Evolutionary conservation across 92 coral and sea anemone genomes (phyloP).

Genomic region (Porites divaricata): DNA sequence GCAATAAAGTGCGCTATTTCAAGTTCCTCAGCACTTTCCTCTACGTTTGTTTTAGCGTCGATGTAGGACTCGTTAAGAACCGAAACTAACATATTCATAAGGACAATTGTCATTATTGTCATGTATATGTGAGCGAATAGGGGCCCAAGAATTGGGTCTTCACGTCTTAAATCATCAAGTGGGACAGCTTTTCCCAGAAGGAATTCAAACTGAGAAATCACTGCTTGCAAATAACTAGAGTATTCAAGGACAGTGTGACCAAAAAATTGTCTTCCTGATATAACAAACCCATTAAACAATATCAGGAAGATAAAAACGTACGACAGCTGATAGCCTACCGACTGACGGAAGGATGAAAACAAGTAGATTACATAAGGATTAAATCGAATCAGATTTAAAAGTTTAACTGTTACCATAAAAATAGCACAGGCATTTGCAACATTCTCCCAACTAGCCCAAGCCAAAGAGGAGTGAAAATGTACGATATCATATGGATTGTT

Average conservation of each 20-base stretch:
- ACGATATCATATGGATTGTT: constrained; percentile 46
- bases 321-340: constrained; percentile 31
- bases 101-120: constrained; percentile 26
- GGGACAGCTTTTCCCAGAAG: constrained; percentile 61
- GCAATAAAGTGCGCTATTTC: constrained; percentile 48
- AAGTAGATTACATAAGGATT: constrained; percentile 54
- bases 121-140: constrained; percentile 18
- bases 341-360: constrained; percentile 46
- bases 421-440: constrained; percentile 34
- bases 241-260: constrained; percentile 30
- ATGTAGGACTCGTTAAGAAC: constrained; percentile 42
- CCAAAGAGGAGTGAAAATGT: constrained; percentile 41
- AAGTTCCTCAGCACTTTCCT: constrained; percentile 24
- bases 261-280: constrained; percentile 43
- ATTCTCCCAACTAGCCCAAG: constrained; percentile 41
- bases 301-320: constrained; percentile 19
- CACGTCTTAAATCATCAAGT: constrained; percentile 26
- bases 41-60: constrained; percentile 19
- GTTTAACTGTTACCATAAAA: constrained; percentile 50
- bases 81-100: constrained; percentile 42
- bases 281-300: constrained; percentile 41
- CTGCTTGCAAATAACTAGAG: constrained; percentile 28
- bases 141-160: constrained; percentile 19
- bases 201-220: constrained; percentile 50
- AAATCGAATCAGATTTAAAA: constrained; percentile 48